phyloP scores from a whole-genome alignment of 2,113 vertebrate genomes.

The Tauraco erythrolophus region DNA sequence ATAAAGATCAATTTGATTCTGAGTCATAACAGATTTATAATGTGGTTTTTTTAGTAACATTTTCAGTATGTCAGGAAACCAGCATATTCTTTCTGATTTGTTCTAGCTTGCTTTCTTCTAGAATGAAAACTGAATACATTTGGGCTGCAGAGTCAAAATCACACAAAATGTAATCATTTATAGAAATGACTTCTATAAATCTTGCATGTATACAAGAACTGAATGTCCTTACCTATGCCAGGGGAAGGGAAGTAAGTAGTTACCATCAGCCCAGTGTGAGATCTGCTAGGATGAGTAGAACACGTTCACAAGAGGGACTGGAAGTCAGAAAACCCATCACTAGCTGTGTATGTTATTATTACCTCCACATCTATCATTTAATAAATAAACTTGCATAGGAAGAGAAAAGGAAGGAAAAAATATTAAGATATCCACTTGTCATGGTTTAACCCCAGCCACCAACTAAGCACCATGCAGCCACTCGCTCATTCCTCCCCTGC shows the following conservation, averaged over 20 bases:
- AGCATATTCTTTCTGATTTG: neutral
- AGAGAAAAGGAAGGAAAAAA: neutral
- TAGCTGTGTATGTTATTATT: neutral
- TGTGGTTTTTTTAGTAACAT: neutral
- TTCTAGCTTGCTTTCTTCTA: neutral
- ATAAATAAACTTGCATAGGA: neutral
- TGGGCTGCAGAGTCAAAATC: neutral
- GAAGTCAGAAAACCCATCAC: neutral
- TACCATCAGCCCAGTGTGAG: no score
- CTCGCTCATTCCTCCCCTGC: no score
- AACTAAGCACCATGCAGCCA: no score
- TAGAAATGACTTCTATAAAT: neutral
- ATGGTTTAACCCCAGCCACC: no score
- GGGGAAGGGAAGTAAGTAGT: neutral
- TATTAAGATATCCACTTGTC: neutral
- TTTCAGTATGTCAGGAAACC: neutral
- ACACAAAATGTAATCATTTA: neutral
- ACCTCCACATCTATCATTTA: neutral
- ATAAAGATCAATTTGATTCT: neutral
- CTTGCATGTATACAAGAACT: neutral
- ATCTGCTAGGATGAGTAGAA: neutral
- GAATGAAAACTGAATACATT: neutral
- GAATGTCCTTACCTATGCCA: neutral
- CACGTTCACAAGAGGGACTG: neutral
- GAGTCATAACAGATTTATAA: neutral